These are phyloP conservation scores for Gibbula magus DNA, from an alignment of 2,888 invertebrate genomes.

Conservation along the genomic window DNA sequence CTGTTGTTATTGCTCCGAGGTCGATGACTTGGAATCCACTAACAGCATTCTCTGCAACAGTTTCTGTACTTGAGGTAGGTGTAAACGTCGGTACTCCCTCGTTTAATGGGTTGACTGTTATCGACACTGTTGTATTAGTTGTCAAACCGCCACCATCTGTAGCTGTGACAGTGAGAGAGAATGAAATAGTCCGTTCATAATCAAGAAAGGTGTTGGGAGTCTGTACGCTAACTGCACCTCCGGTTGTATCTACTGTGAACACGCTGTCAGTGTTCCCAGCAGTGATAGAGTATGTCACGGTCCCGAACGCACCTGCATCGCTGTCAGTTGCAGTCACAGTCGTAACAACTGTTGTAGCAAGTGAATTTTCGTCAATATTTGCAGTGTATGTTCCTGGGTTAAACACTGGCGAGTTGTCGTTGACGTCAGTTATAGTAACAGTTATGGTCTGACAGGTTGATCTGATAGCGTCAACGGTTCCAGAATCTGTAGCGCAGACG, in stretches of 20 bases:
- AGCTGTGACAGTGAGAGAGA: constrained; percentile 49
- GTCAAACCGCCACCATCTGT: constrained; percentile 34
- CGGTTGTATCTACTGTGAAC: constrained; percentile 26
- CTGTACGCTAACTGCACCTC: constrained; percentile 31
- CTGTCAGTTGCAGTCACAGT: constrained; percentile 56
- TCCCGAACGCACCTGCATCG: constrained; percentile 51
- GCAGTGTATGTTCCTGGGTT: constrained; percentile 51
- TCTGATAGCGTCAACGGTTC: constrained; percentile 25
- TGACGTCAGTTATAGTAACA: constrained; percentile 59
- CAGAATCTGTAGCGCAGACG: constrained; percentile 42
- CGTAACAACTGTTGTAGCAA: constrained; percentile 39
- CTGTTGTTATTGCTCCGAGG: constrained; percentile 43
- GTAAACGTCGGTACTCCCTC: constrained; percentile 52
- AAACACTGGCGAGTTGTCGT: constrained; percentile 65
- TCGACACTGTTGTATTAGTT: constrained; percentile 38
- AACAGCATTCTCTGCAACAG: constrained; percentile 42
- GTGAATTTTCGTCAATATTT: constrained; percentile 51
- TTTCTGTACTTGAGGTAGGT: constrained; percentile 35
- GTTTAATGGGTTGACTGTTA: constrained; percentile 52
- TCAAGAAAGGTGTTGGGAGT: constrained; percentile 36
- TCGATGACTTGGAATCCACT: constrained; percentile 32
- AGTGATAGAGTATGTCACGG: constrained; percentile 51
- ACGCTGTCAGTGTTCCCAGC: constrained; percentile 49
- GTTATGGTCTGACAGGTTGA: constrained; percentile 45
- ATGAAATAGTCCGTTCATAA: constrained; percentile 55